These are phyloP conservation scores for Actias luna DNA, from an alignment of 2,888 invertebrate genomes.

Conservation along the genomic window DNA sequence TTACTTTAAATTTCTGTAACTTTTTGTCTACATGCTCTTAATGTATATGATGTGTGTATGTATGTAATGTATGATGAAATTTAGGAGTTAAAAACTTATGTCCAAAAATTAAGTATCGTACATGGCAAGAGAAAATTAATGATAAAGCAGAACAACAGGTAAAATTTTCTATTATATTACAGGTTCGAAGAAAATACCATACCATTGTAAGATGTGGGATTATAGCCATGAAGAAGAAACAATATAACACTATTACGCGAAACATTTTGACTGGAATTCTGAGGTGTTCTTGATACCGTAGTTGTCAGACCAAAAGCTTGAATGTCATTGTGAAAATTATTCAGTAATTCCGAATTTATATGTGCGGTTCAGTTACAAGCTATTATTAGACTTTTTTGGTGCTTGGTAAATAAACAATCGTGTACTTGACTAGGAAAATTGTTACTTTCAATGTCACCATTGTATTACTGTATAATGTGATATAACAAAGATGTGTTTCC, in stretches of 20 bases:
- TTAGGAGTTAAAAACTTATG: too few species aligned
- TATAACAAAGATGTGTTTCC: not conserved
- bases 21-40: too few species aligned
- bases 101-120: too few species aligned
- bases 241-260: constrained; percentile 34
- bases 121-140: not conserved
- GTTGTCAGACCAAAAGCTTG: constrained; percentile 21
- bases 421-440: constrained; percentile 14
- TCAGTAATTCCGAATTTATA: constrained; percentile 35
- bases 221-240: constrained; percentile 39
- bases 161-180: not conserved
- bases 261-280: constrained; percentile 42
- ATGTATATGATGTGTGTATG: too few species aligned
- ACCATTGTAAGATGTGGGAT: constrained; percentile 42
- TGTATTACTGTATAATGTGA: not conserved
- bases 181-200: constrained; percentile 29
- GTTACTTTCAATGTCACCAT: constrained; percentile 12
- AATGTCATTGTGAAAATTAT: constrained; percentile 24
- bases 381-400: constrained; percentile 21
- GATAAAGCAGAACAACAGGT: not conserved
- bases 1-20: too few species aligned
- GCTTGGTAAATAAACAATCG: constrained; percentile 8
- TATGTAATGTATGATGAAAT: too few species aligned
- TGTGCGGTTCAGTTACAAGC: constrained; percentile 22
- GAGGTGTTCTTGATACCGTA: constrained; percentile 4